Base-by-base conservation (phyloP, 1,140 invertebrate species). In the Teleopsis dalmanni region DNA sequence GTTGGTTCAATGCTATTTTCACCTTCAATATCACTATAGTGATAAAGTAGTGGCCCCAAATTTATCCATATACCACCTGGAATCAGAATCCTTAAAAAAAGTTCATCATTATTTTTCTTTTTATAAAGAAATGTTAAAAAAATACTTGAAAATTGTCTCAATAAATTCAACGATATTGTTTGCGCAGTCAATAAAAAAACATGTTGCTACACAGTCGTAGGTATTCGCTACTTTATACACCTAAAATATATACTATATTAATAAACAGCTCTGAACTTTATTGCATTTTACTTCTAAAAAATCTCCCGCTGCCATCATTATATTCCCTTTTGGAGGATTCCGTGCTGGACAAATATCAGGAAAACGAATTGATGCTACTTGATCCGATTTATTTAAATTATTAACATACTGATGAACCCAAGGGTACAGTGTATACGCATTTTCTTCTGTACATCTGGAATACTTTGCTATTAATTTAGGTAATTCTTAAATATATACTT, bases 121-220 rank as follows among this genome's bases (percentile, higher is more conserved):
- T 37, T 21, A 6, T 42, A 5, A 21, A 13, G 8, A 37, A 5
- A 3, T n/a, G n/a, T n/a, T n/a, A n/a, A 2, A 7, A n/a, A 31
- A 53, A 52, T 40, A 66, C 65, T 83, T 81, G 69, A 86, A 92
- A 62, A 98, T 98, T 18, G 85, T 87, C 74, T 98, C 92, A 38
- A 99, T 85, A 60, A 97, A 98, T 52, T 87, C 83, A 22, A 98
- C 85, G 5, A 98, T 85, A 71, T 98, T 98, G 45, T 90, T 87
- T 13, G 95, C 95, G 65, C 96, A 99, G 69, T 99, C 96, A 48
- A 99, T 91, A 68, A 99, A 99, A 73, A 99, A 99, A 57, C 95
- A 96, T 0, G 95, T 95, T 0, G 88, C 88, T 2, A 99, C 82
- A 66, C 91, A 95, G 64, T 97, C 83, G 87, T 92, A 98, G 27